Base-by-base conservation (phyloP, 2,113 vertebrate species). In the Salvelinus namaycush region DNA sequence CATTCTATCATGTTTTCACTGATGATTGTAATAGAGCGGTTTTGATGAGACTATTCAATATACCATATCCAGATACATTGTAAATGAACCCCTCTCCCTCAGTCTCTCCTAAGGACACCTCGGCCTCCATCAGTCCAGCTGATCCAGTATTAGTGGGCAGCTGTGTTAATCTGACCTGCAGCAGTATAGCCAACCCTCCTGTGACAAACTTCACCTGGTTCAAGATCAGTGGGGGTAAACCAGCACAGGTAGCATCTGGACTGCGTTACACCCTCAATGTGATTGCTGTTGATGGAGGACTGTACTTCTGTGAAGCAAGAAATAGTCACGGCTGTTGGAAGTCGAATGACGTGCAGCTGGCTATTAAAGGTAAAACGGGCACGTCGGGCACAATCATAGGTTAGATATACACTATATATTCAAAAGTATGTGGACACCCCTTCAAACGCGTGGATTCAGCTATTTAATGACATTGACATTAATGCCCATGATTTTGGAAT, bases 121-220 rank as follows among this genome's bases (percentile, higher is more conserved):
- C 49, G 26, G 73, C 29, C 31, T 68, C 9, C 51, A 14, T 84
- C 65, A 74, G 75, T 73, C 64, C 64, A 73, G 71, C 77, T 79
- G 76, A 75, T 77, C 69, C 76, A 70, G 68, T 81, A 77, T 59
- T 5, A 14, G 75, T 74, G 22, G 88, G 80, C 6, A 31, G 44
- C 57, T 4, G 2, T n/a, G 82, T 89, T 71, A 87, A 76, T 24
- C 75, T 90, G 79, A 86, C 39, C 79, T 90, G 87, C 83, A 80
- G 72, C 79, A 85, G 84, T 78, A 83, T 73, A 76, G 86, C 86
- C 69, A 86, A 80, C 0, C 87, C 89, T 76, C 74, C 84, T 5
- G 70, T 84, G 64, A 73, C 22, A 18, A 24, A 6, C 71, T 89
- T 84, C 82, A 77, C 54, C 81, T 90, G 86, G 87, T 86, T 85